A percentile compares a stretch with the other conserved stretches of the same genome.
These are phyloP conservation scores for Malaclemys terrapin DNA, from an alignment of 2,113 vertebrate species.

Conservation along the genomic window DNA sequence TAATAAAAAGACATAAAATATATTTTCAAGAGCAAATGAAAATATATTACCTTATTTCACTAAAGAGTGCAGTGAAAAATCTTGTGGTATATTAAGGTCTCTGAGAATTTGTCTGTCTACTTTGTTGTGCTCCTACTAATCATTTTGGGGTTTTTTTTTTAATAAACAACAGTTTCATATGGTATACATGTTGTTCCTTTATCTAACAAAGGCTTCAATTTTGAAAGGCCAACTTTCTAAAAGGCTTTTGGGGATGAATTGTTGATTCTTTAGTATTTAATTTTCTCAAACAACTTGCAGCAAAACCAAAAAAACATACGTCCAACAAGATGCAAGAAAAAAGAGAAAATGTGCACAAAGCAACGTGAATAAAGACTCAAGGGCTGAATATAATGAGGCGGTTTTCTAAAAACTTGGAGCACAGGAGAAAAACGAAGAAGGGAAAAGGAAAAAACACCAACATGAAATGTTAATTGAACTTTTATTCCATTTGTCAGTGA, in stretches of 20 bases:
- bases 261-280: background rate
- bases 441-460: background rate
- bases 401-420: background rate
- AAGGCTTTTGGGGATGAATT: background rate
- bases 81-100: background rate
- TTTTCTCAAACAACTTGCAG: background rate
- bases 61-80: background rate
- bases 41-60: background rate
- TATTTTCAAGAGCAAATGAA: background rate
- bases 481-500: background rate
- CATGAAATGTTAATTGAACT: background rate
- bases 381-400: background rate
- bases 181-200: background rate
- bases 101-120: background rate
- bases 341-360: background rate
- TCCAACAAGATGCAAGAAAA: background rate
- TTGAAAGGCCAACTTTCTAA: background rate
- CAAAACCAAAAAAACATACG: background rate
- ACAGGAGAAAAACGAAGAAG: background rate
- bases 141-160: background rate
- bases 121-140: background rate
- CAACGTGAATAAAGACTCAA: background rate
- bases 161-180: background rate
- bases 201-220: background rate
- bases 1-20: background rate